Base-by-base conservation (phyloP, 2,888 invertebrate genomes). In the Sthenelais limicola region DNA sequence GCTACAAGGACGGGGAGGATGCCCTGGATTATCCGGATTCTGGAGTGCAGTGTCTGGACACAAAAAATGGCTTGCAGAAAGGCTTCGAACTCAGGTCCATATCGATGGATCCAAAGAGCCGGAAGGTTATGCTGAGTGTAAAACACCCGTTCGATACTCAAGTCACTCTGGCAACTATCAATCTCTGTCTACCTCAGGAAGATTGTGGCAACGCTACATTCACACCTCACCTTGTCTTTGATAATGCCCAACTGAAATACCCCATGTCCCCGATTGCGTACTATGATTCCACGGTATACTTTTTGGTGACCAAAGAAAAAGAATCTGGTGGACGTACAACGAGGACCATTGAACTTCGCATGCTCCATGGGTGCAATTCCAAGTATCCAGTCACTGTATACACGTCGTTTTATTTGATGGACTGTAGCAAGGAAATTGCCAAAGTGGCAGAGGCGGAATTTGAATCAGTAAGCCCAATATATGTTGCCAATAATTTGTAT, bases 1-100 rank as follows among this genome's bases (percentile, higher is more conserved):
- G 43, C 62, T 62, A 43, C 38, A 15, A 43, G 21, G 21, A n/a
- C 3, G 28, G 43, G 26, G 38, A 28, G 7, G 3, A 21, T 1
- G 62, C 62, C 24, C 38, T 62, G 21, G 62, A 62, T 43, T 38
- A 38, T 26, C 62, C 62, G 24, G 62, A 62, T 43, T 62, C 62
- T 4, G 62, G 62, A 2, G 35, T 38, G 7, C 62, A 62, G 38
- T 62, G 62, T 26, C 26, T 24, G 38, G 38, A 18, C 24, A 24
- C 5, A 12, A 38, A 35, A 9, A 43, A 62, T 26, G 62, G 43
- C 24, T 26, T 62, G 24, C 18, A 9, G 12, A 21, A 24, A 1
- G 62, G 62, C 3, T 21, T 62, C 21, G 2, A 24, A 24, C 2
- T 62, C 24, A 3, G 62, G 62, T 62, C 62, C 35, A 7, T 62